Percentiles rank a stretch among this genome's conserved stretches.
Conservation (phyloP, 2,113 vertebrate species). For the Gila orcuttii region DNA sequence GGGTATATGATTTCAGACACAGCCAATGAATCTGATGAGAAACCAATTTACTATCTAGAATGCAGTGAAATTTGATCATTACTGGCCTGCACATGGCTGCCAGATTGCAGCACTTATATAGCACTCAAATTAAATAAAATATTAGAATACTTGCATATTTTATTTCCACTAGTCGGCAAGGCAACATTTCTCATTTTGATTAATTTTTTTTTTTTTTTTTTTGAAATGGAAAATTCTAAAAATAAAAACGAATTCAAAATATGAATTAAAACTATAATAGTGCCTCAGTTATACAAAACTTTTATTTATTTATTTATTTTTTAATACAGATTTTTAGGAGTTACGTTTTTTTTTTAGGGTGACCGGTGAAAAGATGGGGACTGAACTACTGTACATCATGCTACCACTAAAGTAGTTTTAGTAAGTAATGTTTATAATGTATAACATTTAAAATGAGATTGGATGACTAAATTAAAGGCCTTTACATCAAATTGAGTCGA, state of each 20-base stretch:
- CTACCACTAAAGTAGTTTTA: not conserved
- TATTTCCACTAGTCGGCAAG: no score
- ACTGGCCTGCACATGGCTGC: not conserved
- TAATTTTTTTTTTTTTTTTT: no score
- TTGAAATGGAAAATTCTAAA: no score
- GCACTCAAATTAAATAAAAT: no score
- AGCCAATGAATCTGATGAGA: not conserved
- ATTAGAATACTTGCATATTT: no score
- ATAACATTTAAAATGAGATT: constrained; percentile 1
- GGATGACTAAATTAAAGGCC: not conserved
- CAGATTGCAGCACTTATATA: not conserved
- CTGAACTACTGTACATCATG: not conserved
- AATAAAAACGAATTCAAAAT: no score
- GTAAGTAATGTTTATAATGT: not conserved
- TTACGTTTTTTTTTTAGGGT: not conserved
- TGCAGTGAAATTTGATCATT: not conserved
- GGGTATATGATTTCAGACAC: no score
- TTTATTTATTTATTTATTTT: not conserved
- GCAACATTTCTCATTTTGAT: no score
- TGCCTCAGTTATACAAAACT: no score
- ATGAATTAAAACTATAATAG: no score
- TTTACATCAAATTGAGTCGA: not conserved
- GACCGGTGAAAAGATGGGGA: not conserved
- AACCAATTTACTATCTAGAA: not conserved
- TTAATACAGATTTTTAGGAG: not conserved